These are phyloP conservation scores for Atherinosoma microstoma DNA, from an alignment of 2,797 vertebrate genomes.

Conservation along the genomic window DNA sequence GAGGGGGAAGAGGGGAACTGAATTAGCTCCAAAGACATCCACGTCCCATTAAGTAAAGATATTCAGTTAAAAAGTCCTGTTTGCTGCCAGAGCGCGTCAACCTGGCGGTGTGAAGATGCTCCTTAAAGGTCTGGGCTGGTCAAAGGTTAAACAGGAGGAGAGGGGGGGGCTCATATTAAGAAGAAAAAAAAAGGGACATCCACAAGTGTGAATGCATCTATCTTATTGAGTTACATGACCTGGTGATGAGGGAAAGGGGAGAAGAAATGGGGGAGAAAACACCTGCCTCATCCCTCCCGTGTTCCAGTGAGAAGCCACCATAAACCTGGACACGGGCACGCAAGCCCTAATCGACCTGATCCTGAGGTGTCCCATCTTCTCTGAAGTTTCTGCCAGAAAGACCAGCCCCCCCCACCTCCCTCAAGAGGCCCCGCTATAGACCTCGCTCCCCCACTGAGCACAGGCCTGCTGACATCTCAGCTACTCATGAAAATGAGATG, in stretches of 20 bases:
- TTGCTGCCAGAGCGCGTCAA: too few relatives aligned
- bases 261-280: constrained; percentile 54
- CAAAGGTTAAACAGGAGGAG: constrained; percentile 55
- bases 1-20: too few relatives aligned
- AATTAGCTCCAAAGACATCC: too few relatives aligned
- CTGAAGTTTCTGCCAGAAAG: constrained; percentile 55
- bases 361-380: constrained; percentile 62
- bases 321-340: constrained; percentile 66
- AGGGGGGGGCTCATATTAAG: constrained; percentile 55
- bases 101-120: background rate
- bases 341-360: constrained; percentile 67
- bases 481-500: constrained; percentile 67
- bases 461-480: constrained; percentile 43
- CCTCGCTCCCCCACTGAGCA: constrained; percentile 45
- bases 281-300: constrained; percentile 68
- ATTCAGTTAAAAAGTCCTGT: too few relatives aligned
- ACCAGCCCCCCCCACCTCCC: constrained; percentile 32
- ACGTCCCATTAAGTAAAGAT: too few relatives aligned
- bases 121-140: constrained; percentile 33
- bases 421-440: constrained; percentile 5
- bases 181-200: constrained; percentile 57
- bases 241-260: constrained; percentile 22
- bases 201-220: constrained; percentile 39
- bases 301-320: constrained; percentile 64
- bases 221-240: constrained; percentile 70